phyloP scores from a whole-genome alignment of 2,113 vertebrate genomes.

The Cheirogaleus medius region DNA sequence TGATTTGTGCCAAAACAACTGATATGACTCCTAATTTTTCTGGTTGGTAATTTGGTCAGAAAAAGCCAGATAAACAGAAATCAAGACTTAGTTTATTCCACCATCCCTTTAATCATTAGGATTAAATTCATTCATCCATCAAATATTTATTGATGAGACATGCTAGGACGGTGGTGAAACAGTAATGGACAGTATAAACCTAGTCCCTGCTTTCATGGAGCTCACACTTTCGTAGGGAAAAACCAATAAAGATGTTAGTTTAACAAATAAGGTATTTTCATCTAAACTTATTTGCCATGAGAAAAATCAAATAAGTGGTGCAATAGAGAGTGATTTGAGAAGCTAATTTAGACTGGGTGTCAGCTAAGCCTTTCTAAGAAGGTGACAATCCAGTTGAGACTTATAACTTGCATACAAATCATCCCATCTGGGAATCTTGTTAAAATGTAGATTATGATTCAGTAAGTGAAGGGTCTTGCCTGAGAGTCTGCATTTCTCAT shows the following conservation, averaged over 20 bases:
- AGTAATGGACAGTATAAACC: neutral
- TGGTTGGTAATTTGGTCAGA: neutral
- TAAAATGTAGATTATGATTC: neutral
- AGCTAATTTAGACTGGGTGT: neutral
- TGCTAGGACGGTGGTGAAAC: neutral
- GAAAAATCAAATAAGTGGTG: neutral
- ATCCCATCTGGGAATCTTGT: neutral
- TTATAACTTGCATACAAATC: neutral
- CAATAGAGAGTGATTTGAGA: neutral
- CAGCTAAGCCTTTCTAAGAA: neutral
- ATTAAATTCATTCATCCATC: neutral
- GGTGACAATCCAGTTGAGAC: neutral
- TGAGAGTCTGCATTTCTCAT: neutral
- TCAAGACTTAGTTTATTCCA: neutral
- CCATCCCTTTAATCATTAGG: neutral
- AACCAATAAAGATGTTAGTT: neutral
- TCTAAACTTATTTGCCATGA: neutral
- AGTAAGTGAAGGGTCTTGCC: neutral
- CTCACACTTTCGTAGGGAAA: neutral
- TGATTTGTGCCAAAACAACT: neutral
- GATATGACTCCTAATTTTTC: constrained; percentile 13
- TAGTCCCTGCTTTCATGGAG: neutral
- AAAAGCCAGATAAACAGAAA: constrained; percentile 6
- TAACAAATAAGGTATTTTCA: constrained; percentile 23
- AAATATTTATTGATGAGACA: neutral